These are phyloP conservation scores for Streblospio benedicti DNA, from an alignment of 1,140 invertebrate genomes.

Conservation along the genomic window DNA sequence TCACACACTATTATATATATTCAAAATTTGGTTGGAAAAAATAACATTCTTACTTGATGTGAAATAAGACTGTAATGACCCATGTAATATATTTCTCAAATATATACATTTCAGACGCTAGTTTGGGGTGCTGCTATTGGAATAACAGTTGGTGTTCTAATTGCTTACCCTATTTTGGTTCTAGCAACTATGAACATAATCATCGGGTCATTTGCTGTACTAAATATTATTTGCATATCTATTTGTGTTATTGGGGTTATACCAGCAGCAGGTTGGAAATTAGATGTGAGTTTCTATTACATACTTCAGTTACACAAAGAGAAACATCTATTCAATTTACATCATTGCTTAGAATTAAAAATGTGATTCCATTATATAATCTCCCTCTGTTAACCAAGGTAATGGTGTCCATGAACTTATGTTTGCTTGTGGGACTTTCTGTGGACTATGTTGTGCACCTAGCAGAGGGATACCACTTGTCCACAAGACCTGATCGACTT, in stretches of 20 bases:
- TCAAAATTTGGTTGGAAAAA: no score
- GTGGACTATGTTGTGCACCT: constrained; percentile 36
- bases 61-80: no score
- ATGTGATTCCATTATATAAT: no score
- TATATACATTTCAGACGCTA: constrained; percentile 12
- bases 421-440: constrained; percentile 32
- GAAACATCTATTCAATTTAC: no score
- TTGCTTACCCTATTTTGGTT: constrained; percentile 29
- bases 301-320: no score
- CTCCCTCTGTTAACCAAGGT: constrained; percentile 24
- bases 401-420: constrained; percentile 34
- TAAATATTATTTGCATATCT: constrained; percentile 19
- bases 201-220: constrained; percentile 29
- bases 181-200: constrained; percentile 31
- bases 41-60: no score
- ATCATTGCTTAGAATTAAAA: no score
- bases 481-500: constrained; percentile 14
- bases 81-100: no score
- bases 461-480: constrained; percentile 29
- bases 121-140: constrained; percentile 1
- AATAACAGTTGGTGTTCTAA: constrained; percentile 6
- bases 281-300: no score
- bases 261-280: constrained; percentile 8
- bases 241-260: constrained; percentile 5
- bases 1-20: no score